Base-by-base conservation (phyloP, 2,888 invertebrate genomes). In the Harpalus rubripes region DNA sequence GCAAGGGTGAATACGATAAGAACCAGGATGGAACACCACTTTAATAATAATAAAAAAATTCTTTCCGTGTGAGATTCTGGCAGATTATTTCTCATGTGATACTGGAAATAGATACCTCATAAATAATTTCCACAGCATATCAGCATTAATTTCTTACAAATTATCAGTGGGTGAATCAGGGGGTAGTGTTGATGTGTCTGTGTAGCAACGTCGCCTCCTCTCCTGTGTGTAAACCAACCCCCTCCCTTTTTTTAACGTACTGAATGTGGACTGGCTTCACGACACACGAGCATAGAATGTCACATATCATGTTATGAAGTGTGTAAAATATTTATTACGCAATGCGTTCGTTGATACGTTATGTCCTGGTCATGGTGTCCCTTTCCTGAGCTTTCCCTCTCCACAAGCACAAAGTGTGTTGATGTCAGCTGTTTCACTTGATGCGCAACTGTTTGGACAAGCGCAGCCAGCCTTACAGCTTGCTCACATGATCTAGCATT, bases 221-320 rank as follows among this genome's bases (percentile, higher is more conserved):
- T 74, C 72, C 72, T 74, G 22, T 74, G 72, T 74, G 72, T 74
- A 39, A n/a, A 22, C 63, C 26, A 18, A 15, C 68, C 16, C 72
- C 44, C 16, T 18, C 44, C 41, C 41, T 74, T 26, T 79, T 59
- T 79, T 16, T 79, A 74, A 61, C 59, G 78, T 78, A 78, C 26
- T 79, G 59, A 61, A 79, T 59, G 58, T 79, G 79, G 32, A 79
- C 79, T 79, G 32, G 59, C 79, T 58, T 79, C 59, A 59, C 59
- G 61, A 79, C 79, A 61, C 79, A 39, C 79, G 15, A 79, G 61
- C 59, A 74, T 39, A 79, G 79, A 79, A 61, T 79, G 32, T 79
- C 79, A 79, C 79, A 79, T 79, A 79, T 79, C 79, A 79, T 79
- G 79, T 79, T 59, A 79, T 61, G 79, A 79, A 79, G 16, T 79